Percentiles rank a stretch among this genome's conserved stretches.
Conservation (phyloP, 2,888 invertebrate genomes). For the Zaprionus bogoriensis region DNA sequence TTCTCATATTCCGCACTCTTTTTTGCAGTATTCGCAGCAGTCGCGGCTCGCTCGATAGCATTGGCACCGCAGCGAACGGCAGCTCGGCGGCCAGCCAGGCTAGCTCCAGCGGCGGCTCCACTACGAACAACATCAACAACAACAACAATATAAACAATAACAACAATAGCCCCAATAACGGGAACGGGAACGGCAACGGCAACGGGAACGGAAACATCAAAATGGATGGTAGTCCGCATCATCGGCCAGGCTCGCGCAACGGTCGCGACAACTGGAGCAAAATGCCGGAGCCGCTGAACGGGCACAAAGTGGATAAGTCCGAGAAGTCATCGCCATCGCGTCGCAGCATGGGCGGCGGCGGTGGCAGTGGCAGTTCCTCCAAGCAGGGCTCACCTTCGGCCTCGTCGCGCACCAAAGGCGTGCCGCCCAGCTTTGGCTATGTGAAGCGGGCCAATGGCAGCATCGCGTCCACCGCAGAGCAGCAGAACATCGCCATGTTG, state of each 20-base stretch:
- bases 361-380: conserved; percentile 77
- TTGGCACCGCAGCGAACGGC: conserved; percentile 81
- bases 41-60: conserved; percentile 82
- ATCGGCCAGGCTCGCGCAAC: conserved; percentile 76
- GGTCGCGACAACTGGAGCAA: conserved; percentile 82
- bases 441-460: conserved; percentile 89
- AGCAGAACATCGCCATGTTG: conserved; percentile 81
- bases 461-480: conserved; percentile 83
- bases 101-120: conserved; percentile 72
- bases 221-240: conserved; percentile 68
- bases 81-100: conserved; percentile 80
- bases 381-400: conserved; percentile 79
- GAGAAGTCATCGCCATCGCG: conserved; percentile 83
- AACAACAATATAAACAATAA: conserved; percentile 38
- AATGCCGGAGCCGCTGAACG: conserved; percentile 81
- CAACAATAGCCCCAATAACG: conserved; percentile 31
- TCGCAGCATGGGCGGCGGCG: conserved; percentile 81
- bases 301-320: conserved; percentile 81
- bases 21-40: conserved; percentile 82
- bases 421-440: conserved; percentile 93
- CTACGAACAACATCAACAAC: conserved; percentile 42
- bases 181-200: conserved; percentile 42
- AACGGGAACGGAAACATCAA: conserved; percentile 39
- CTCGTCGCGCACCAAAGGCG: conserved; percentile 86
- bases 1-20: neutral